Conservation (phyloP, 2,797 vertebrate genomes). For the Cottoperca gobio region DNA sequence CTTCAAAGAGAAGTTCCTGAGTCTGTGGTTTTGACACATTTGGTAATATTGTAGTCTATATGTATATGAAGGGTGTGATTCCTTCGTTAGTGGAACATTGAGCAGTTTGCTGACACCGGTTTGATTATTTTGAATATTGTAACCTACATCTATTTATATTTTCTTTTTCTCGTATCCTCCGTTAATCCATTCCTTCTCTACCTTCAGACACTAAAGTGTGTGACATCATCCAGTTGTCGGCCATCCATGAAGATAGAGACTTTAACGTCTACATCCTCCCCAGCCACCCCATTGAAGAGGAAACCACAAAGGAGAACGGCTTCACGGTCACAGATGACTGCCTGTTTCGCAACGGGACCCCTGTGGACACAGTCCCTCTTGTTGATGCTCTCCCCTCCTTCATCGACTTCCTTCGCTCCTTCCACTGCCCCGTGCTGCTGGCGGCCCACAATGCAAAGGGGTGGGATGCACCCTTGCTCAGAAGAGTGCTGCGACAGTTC, state of each 20-base stretch:
- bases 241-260: conserved; percentile 55
- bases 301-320: conserved; percentile 60
- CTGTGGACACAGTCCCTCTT: conserved; percentile 50
- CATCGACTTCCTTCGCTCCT: conserved; percentile 71
- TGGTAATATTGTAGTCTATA: too few species aligned
- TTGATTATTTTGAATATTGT: background rate
- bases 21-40: too few species aligned
- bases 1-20: background rate
- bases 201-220: conserved; percentile 61
- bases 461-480: conserved; percentile 75
- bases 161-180: background rate
- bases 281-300: background rate
- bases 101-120: background rate
- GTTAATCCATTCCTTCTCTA: background rate
- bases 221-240: conserved; percentile 82
- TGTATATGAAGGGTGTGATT: too few species aligned
- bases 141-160: background rate
- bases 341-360: conserved; percentile 5
- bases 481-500: conserved; percentile 48
- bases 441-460: conserved; percentile 74
- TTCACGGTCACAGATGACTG: background rate
- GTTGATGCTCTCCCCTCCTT: conserved; percentile 66
- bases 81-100: too few species aligned
- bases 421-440: conserved; percentile 71
- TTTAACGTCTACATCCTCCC: conserved; percentile 77